phyloP scores from a whole-genome alignment of 1,140 invertebrate genomes.

The Cecropterus lyciades region DNA sequence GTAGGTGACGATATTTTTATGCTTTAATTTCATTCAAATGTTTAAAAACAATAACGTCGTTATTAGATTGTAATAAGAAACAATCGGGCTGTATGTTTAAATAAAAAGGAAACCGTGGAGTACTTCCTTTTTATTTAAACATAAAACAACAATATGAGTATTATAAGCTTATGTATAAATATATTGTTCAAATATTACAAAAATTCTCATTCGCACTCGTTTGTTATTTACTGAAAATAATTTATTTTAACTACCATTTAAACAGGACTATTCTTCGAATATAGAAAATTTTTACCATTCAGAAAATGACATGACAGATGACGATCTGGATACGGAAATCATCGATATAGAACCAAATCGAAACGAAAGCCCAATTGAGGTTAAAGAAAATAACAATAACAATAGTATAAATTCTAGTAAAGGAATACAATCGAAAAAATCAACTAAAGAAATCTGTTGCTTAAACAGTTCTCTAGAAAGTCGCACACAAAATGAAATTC shows the following conservation, averaged over 20 bases:
- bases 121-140: no score
- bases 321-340: conserved; percentile 70
- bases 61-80: no score
- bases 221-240: no score
- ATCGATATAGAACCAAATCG: conserved; percentile 51
- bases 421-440: conserved; percentile 26
- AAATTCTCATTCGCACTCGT: no score
- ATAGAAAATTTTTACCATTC: conserved; percentile 75
- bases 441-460: conserved; percentile 7
- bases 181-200: no score
- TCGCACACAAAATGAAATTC: conserved; percentile 60
- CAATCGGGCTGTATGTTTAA: no score
- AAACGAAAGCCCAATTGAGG: conserved; percentile 45
- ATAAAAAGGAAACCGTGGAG: no score
- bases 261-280: conserved; percentile 74
- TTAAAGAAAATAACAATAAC: conserved; percentile 57
- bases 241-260: conserved; percentile 26
- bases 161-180: no score
- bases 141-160: no score
- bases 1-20: conserved; percentile 6
- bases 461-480: conserved; percentile 35
- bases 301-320: conserved; percentile 81
- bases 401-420: conserved; percentile 39
- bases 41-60: background rate
- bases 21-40: background rate